Percentiles rank a stretch among this genome's conserved stretches.
Evolutionary conservation across 2,113 vertebrate genomes (phyloP).

Genomic region (Brienomyrus longianalis): DNA sequence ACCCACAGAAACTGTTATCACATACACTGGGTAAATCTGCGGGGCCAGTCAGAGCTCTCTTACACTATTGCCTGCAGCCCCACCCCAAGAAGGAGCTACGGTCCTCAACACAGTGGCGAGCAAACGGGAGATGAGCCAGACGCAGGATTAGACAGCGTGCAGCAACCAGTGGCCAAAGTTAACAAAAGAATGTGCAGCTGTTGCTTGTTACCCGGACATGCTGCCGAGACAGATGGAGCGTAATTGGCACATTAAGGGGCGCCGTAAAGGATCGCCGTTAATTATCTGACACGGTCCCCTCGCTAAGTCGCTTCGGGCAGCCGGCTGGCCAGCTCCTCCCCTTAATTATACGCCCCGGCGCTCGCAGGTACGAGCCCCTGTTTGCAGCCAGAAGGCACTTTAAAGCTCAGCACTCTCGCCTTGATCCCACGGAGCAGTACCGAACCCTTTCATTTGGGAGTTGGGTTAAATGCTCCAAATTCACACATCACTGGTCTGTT

Average conservation of each 20-base stretch:
- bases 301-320: neutral
- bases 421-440: neutral
- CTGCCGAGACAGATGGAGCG: constrained; percentile 35
- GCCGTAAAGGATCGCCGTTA: constrained; percentile 35
- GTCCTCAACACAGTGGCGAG: too few species aligned
- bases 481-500: neutral
- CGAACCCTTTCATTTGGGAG: neutral
- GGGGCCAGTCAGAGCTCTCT: neutral
- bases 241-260: constrained; percentile 40
- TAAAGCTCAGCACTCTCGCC: neutral
- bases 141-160: neutral
- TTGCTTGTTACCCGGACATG: constrained; percentile 36
- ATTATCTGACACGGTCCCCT: constrained; percentile 30
- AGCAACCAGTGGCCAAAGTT: neutral
- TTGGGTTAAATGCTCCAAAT: neutral
- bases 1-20: neutral
- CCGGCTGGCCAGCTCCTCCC: neutral
- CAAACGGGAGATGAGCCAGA: neutral
- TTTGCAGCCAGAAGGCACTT: neutral
- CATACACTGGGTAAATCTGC: neutral
- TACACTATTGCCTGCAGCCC: neutral
- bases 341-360: neutral
- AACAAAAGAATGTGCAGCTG: constrained; percentile 21
- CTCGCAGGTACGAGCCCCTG: neutral
- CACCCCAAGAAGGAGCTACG: neutral